Percentiles rank a stretch among this genome's conserved stretches.
phyloP scores from a whole-genome alignment of 2,797 vertebrate species.

The Leptoclinus maculatus region DNA sequence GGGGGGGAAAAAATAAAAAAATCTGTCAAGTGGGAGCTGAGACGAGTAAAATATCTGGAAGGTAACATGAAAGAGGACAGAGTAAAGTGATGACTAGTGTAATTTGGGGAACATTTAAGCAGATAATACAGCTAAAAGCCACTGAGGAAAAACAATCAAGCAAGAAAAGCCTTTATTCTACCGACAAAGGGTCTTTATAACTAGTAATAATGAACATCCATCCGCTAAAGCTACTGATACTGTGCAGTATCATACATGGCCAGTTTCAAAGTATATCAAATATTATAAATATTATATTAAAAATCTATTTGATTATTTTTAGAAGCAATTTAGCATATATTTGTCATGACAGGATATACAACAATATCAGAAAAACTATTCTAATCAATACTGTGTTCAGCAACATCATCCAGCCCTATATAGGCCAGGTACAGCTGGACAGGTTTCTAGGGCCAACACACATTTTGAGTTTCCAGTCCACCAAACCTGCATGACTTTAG shows the following conservation, averaged over 20 bases:
- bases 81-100: neutral
- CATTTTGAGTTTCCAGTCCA: neutral
- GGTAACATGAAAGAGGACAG: neutral
- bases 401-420: neutral
- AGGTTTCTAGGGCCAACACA: neutral
- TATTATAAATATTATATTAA: neutral
- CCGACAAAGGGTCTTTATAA: neutral
- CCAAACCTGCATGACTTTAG: constrained; percentile 2
- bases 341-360: neutral
- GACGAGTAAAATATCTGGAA: neutral
- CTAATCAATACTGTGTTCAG: neutral
- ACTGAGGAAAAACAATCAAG: neutral
- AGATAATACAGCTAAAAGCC: neutral
- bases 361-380: neutral
- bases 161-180: neutral
- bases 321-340: neutral
- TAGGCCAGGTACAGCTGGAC: constrained; percentile 2
- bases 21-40: neutral
- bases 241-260: neutral
- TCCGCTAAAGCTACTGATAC: neutral
- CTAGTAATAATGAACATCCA: neutral
- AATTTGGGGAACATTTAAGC: neutral
- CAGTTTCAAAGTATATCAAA: neutral
- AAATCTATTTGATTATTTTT: neutral
- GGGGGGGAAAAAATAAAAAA: neutral